phyloP scores from a whole-genome alignment of 2,888 invertebrate species.

The Ceriagrion tenellum region DNA sequence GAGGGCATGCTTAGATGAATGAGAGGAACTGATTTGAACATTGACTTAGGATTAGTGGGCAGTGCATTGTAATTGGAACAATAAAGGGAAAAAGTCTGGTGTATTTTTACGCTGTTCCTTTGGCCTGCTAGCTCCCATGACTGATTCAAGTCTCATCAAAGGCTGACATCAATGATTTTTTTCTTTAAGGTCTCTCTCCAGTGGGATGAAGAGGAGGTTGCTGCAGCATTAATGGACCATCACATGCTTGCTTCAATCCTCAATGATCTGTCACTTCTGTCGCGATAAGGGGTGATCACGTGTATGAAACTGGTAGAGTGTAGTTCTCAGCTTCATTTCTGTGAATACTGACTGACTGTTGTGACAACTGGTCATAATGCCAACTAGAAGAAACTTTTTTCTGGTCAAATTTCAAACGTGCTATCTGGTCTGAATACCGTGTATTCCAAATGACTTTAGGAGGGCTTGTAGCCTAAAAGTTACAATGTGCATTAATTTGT shows the following conservation, averaged over 20 bases:
- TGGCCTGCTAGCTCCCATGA: too few species aligned
- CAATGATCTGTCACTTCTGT: conserved; percentile 83
- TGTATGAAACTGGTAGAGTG: background rate
- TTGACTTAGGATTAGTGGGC: too few species aligned
- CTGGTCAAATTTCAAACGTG: background rate
- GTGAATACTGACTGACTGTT: background rate
- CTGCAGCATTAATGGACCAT: conserved; percentile 88
- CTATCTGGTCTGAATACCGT: background rate
- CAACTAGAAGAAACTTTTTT: background rate
- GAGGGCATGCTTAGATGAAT: too few species aligned
- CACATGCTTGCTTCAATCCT: conserved; percentile 90
- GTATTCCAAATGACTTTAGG: background rate
- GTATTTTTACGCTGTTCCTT: too few species aligned
- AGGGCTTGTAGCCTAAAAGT: background rate
- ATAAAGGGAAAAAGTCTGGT: too few species aligned
- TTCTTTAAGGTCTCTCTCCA: conserved; percentile 86
- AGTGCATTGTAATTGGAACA: too few species aligned
- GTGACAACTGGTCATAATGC: background rate
- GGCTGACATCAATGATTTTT: background rate
- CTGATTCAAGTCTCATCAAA: background rate
- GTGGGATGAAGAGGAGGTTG: conserved; percentile 92
- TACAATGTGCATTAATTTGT: background rate
- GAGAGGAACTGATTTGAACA: too few species aligned
- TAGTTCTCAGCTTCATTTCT: background rate
- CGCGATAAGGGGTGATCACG: conserved; percentile 68